Conservation (phyloP, 2,888 invertebrate genomes). For the Acrobasis repandana region DNA sequence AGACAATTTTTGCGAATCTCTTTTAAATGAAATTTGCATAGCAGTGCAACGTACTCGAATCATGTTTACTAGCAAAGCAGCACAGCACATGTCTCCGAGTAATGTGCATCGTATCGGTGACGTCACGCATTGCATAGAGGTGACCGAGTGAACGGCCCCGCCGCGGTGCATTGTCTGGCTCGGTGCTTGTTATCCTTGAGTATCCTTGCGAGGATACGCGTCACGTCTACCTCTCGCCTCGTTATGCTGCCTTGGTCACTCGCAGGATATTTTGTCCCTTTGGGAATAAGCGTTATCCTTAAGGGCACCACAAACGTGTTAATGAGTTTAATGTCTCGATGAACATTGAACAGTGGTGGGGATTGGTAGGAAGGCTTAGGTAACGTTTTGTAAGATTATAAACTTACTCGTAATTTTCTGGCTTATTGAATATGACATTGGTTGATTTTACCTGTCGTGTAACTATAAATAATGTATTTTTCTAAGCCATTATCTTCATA, state of each 20-base stretch:
- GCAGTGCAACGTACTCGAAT: too few species aligned
- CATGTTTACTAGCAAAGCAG: background rate
- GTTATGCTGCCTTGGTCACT: conserved; percentile 74
- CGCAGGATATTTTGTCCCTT: conserved; percentile 84
- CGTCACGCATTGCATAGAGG: conserved; percentile 31
- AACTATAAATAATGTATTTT: too few species aligned
- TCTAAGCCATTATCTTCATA: too few species aligned
- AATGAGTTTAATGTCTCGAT: background rate
- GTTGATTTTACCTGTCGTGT: too few species aligned
- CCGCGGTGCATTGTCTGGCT: conserved; percentile 50
- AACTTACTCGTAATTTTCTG: too few species aligned
- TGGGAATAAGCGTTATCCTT: conserved; percentile 73
- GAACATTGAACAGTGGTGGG: background rate
- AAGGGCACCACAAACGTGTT: conserved; percentile 46
- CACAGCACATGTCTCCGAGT: background rate
- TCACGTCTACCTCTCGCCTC: conserved; percentile 54
- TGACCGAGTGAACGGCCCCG: conserved; percentile 64
- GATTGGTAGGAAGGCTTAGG: too few species aligned
- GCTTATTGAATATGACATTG: too few species aligned
- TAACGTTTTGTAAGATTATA: too few species aligned
- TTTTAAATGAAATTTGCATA: too few species aligned
- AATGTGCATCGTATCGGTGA: conserved; percentile 24
- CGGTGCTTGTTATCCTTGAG: conserved; percentile 76
- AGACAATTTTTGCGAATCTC: too few species aligned
- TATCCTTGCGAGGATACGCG: conserved; percentile 77